These are phyloP conservation scores for Morelia viridis DNA, from an alignment of 2,797 vertebrate genomes.

Conservation along the genomic window DNA sequence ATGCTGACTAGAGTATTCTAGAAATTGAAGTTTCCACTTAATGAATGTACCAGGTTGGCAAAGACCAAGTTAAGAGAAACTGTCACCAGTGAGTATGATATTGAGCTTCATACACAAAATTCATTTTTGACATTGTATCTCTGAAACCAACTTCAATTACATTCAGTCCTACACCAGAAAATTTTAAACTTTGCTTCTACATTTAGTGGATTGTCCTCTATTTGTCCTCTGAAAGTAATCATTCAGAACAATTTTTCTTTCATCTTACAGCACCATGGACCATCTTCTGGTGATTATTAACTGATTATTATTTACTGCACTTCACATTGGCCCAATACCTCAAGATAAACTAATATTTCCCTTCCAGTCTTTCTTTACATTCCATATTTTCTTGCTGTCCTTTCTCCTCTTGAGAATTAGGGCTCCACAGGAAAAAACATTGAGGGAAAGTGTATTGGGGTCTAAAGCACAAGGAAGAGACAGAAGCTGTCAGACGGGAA, in stretches of 20 bases:
- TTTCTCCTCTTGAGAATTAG: accelerated
- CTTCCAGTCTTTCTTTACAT: neutral
- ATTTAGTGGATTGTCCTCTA: neutral
- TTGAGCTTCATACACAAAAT: neutral
- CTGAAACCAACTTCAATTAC: neutral
- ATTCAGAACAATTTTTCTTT: neutral
- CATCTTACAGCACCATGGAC: neutral
- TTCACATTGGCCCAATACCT: neutral
- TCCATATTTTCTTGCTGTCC: neutral
- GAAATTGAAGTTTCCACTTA: neutral
- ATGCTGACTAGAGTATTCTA: neutral
- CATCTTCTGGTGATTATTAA: neutral
- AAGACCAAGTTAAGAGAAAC: neutral
- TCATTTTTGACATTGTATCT: neutral
- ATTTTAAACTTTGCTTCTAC: neutral
- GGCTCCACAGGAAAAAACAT: accelerated
- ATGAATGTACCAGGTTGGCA: neutral
- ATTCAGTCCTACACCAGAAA: neutral
- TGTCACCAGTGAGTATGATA: neutral
- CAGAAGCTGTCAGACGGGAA: constrained; percentile 11
- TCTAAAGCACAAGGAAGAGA: constrained; percentile 17
- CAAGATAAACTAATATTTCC: neutral
- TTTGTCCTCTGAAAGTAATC: neutral
- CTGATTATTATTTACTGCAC: neutral
- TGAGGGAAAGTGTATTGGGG: neutral